Conservation (phyloP, 2,113 vertebrate species). For the Indri indri region DNA sequence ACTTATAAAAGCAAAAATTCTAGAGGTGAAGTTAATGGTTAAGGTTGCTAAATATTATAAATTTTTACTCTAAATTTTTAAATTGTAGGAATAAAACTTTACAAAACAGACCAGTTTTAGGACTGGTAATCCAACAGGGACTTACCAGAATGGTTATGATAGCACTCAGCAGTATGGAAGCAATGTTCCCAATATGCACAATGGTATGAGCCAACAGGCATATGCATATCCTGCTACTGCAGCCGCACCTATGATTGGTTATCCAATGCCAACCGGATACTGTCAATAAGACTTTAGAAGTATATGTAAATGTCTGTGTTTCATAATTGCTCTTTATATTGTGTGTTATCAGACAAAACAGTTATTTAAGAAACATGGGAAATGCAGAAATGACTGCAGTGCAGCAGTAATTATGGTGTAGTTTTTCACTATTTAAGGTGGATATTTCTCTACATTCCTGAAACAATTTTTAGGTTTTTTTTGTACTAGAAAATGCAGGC, state of each 20-base stretch:
- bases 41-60: background rate
- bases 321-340: slow-evolving; percentile 92
- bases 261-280: slow-evolving; percentile 95
- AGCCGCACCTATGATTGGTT: slow-evolving; percentile 93
- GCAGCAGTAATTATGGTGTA: slow-evolving; percentile 92
- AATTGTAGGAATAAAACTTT: background rate
- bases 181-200: slow-evolving; percentile 91
- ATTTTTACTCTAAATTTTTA: background rate
- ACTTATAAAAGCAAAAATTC: slow-evolving; percentile 16
- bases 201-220: slow-evolving; percentile 95
- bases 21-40: background rate
- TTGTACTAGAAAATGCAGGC: slow-evolving; percentile 98
- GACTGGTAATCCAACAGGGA: slow-evolving; percentile 88
- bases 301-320: slow-evolving; percentile 89
- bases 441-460: slow-evolving; percentile 99
- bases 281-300: slow-evolving; percentile 91
- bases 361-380: slow-evolving; percentile 90
- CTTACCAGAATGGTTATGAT: slow-evolving; percentile 94
- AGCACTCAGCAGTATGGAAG: slow-evolving; percentile 91
- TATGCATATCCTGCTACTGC: slow-evolving; percentile 92
- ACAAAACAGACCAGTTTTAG: slow-evolving; percentile 85
- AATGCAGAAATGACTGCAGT: slow-evolving; percentile 92
- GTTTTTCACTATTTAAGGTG: slow-evolving; percentile 95
- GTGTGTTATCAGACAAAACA: slow-evolving; percentile 89
- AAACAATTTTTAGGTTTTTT: slow-evolving; percentile 94